Base-by-base conservation (phyloP, 2,113 vertebrate genomes). In the Cyprinodon variegatus region DNA sequence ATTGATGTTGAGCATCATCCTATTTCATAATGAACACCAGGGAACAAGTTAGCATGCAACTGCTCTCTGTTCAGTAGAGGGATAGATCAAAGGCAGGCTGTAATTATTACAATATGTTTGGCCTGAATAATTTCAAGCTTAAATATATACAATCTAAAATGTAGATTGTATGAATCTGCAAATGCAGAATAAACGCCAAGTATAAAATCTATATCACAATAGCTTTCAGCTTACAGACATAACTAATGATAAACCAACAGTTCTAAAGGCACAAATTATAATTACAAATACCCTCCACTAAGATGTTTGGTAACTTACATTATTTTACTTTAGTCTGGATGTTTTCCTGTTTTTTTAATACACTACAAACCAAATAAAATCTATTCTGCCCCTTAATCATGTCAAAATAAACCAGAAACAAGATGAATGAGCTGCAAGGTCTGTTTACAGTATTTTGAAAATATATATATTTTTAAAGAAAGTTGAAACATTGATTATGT, bases 1-100 rank as follows among this genome's bases (percentile, higher is more conserved):
- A 93, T 93, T 77, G 91, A 93, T 70, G 85, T 78, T 61, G 79
- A 82, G 61, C 83, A 36, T 41, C 62, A 63, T 79, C 81, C 66
- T 38, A 77, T 90, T 90, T 86, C 84, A 73, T 90, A 89, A 93
- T 75, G 72, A 82, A 4, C 3, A 38, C 5, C 75, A 74, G 39
- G 62, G 46, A 82, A 59, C 60, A 74, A 63, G 61, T 61, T 61
- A 37, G 61, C 36, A 37, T 36, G 66, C 81, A 78, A 77, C 41
- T 3, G 37, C 71, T 59, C 72, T 36, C 60, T 62, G 45, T 63
- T 14, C 37, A 76, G 38, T 57, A 72, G 2, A 17, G 66, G 9
- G 22, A 57, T n/a, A 57, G 57, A 62, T 64, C 15, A 29, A 29
- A 29, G 29, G 29, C 29, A 50, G 1, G 38, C 11, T n/a, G 17